Base-by-base conservation (phyloP, 2,888 invertebrate genomes). In the Tenthredo amoena region DNA sequence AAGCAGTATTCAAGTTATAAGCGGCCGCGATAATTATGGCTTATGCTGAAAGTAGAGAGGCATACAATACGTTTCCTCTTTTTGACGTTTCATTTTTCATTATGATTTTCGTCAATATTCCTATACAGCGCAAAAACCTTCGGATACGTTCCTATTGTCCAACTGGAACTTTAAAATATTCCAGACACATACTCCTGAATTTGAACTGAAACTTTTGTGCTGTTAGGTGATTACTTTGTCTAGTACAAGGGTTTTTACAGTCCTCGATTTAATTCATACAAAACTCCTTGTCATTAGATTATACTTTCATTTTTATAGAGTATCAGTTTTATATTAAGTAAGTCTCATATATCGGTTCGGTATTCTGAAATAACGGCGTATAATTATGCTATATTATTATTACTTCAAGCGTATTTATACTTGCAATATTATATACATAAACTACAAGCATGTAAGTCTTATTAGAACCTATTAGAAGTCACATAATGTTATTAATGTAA, bases 1-100 rank as follows among this genome's bases (percentile, higher is more conserved):
- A 96, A 91, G 96, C 95, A 5, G 92, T 96, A 18, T 96, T 96
- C 88, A 94, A 95, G 90, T 86, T 94, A 81, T 93, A 81, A 62
- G 10, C 7, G 5, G 2, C 43, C 4, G 10, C 18, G 34, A 31
- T 68, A 34, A 18, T 68, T 68, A 68, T 34, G 4, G 18, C 34
- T 26, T 68, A 68, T 6, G 18, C 21, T 7, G 40, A 4, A 40
- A 37, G 18, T 72, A 40, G 40, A n/a, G 18, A 37, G 7, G 40
- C n/a, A n/a, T 18, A 47, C 12, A 47, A 47, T 47, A 55, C 5
- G n/a, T 7, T 55, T n/a, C n/a, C 7, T n/a, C 7, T 55, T 55
- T n/a, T 7, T 55, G 7, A 55, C 6, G n/a, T 55, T 55, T 55
- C 55, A 55, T 55, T 55, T 55, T n/a, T 55, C 55, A 55, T n/a